Conservation (phyloP, 1,140 invertebrate genomes). For the Pinna nobilis region DNA sequence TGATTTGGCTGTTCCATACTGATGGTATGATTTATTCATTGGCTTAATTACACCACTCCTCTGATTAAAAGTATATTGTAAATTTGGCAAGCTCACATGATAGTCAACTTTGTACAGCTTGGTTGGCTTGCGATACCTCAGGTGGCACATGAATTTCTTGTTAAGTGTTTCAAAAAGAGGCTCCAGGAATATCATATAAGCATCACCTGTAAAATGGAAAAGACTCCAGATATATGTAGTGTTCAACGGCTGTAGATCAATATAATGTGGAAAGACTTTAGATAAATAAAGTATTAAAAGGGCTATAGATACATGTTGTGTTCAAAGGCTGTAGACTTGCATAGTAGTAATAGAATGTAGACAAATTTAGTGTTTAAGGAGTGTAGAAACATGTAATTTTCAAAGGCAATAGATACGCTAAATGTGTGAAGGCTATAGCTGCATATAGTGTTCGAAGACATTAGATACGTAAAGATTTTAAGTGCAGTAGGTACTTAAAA, state of each 20-base stretch:
- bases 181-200: slow-evolving; percentile 60
- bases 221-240: background rate
- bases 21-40: slow-evolving; percentile 40
- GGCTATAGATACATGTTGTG: too few species aligned
- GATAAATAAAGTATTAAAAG: background rate
- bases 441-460: too few species aligned
- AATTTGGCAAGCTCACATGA: slow-evolving; percentile 50
- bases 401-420: too few species aligned
- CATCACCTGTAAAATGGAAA: slow-evolving; percentile 53
- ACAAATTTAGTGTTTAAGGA: too few species aligned
- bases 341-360: too few species aligned
- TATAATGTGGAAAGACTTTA: too few species aligned
- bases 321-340: too few species aligned
- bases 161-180: slow-evolving; percentile 57
- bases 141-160: slow-evolving; percentile 59
- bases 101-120: slow-evolving; percentile 64
- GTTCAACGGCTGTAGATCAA: too few species aligned
- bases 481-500: too few species aligned
- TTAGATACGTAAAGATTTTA: too few species aligned
- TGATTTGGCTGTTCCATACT: slow-evolving; percentile 19
- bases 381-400: too few species aligned
- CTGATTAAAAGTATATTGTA: slow-evolving; percentile 49
- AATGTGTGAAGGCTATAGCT: too few species aligned
- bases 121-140: slow-evolving; percentile 53
- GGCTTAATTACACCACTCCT: slow-evolving; percentile 42